A percentile compares a stretch with the other conserved stretches of the same genome.
These are phyloP conservation scores for Mactra quadrangularis DNA, from an alignment of 1,140 invertebrate species.

Conservation along the genomic window DNA sequence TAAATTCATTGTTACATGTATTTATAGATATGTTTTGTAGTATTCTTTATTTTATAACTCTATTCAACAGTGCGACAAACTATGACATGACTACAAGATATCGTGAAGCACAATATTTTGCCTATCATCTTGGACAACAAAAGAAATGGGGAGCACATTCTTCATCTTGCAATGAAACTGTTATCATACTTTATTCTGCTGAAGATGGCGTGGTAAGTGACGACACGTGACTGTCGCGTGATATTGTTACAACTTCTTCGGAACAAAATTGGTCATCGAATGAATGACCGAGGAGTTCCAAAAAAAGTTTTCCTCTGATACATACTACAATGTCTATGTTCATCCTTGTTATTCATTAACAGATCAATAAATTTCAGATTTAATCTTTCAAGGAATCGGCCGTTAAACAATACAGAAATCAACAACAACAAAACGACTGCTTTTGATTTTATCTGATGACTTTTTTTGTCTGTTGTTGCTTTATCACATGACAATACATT, in stretches of 20 bases:
- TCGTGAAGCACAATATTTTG: conserved; percentile 35
- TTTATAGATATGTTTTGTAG: no score
- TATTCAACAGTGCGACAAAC: not conserved
- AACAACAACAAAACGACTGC: no score
- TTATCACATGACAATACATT: no score
- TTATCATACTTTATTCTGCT: conserved; percentile 37
- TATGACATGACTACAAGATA: conserved; percentile 8
- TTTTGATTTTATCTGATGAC: no score
- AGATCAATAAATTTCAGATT: not conserved
- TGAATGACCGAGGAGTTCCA: not conserved
- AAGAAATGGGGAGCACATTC: conserved; percentile 51
- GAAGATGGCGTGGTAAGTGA: conserved; percentile 45
- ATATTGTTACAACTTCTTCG: not conserved
- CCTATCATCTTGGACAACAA: conserved; percentile 36
- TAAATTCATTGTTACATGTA: no score
- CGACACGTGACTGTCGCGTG: no score
- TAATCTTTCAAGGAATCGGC: no score
- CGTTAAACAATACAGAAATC: not conserved
- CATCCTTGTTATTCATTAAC: no score
- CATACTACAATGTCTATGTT: not conserved
- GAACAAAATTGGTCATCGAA: no score
- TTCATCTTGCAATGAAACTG: conserved; percentile 38
- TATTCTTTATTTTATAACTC: no score
- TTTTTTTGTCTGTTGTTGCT: no score
- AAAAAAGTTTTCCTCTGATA: not conserved